Percentiles rank a stretch among this genome's conserved stretches.
Evolutionary conservation across 2,888 invertebrate genomes (phyloP).

Genomic region (Malthinus flaveolus): DNA sequence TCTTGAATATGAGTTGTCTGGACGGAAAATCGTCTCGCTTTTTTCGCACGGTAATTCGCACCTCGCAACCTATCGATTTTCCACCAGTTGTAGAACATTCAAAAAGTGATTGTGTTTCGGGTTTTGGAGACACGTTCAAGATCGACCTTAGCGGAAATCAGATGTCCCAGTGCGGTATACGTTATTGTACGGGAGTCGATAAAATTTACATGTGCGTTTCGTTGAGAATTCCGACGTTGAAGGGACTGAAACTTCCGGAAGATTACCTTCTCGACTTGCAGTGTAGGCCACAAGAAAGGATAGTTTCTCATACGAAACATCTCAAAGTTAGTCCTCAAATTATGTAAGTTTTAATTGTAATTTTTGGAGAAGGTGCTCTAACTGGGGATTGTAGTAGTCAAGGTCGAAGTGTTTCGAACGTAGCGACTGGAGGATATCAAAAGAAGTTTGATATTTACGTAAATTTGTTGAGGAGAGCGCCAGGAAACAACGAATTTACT

Average conservation of each 20-base stretch:
- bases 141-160: slow-evolving; percentile 56
- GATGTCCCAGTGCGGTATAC: slow-evolving; percentile 60
- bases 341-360: slow-evolving; percentile 39
- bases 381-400: slow-evolving; percentile 39
- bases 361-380: too few relatives aligned
- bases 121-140: slow-evolving; percentile 43
- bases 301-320: slow-evolving; percentile 57
- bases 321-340: slow-evolving; percentile 46
- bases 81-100: slow-evolving; percentile 52
- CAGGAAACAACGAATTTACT: slow-evolving; percentile 56
- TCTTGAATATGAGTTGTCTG: slow-evolving; percentile 50
- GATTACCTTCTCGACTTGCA: slow-evolving; percentile 60
- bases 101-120: slow-evolving; percentile 37
- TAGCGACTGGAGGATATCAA: slow-evolving; percentile 61
- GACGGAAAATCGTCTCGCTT: slow-evolving; percentile 40
- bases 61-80: slow-evolving; percentile 45
- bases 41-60: slow-evolving; percentile 52
- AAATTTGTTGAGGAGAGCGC: slow-evolving; percentile 55
- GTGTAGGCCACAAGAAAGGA: slow-evolving; percentile 60
- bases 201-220: slow-evolving; percentile 58
- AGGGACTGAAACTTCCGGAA: slow-evolving; percentile 58
- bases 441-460: slow-evolving; percentile 59
- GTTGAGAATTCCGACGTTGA: slow-evolving; percentile 59
- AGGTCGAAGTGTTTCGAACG: slow-evolving; percentile 47
- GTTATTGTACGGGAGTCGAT: slow-evolving; percentile 49